phyloP scores from a whole-genome alignment of 2,797 vertebrate species.

The Myotis findleyi region DNA sequence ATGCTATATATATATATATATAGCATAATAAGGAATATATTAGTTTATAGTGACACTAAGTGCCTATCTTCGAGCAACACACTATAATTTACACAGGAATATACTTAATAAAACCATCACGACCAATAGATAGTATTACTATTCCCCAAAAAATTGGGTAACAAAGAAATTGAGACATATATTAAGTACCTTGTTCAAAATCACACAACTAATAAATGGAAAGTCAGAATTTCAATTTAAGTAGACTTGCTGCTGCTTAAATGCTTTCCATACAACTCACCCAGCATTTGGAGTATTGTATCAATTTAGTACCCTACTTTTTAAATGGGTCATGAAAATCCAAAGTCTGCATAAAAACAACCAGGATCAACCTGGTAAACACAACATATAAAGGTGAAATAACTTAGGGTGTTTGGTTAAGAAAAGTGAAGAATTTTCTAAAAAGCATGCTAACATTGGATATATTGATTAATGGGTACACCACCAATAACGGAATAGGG shows the following conservation, averaged over 20 bases:
- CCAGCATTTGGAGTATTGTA: neutral
- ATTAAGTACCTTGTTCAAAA: neutral
- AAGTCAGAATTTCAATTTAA: conserved; percentile 27
- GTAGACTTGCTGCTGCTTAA: neutral
- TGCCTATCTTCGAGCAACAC: neutral
- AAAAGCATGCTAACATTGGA: neutral
- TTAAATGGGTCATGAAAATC: conserved; percentile 8
- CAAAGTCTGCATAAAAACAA: neutral
- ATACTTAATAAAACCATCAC: neutral
- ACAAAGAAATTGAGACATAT: neutral
- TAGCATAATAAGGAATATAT: neutral
- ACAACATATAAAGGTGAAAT: neutral
- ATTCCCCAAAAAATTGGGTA: neutral
- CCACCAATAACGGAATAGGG: neutral
- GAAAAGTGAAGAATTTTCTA: neutral
- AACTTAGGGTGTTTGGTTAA: neutral
- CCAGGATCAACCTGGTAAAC: neutral
- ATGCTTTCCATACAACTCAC: neutral
- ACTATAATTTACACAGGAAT: neutral
- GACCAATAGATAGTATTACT: neutral
- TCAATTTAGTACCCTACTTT: neutral
- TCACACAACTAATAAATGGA: neutral
- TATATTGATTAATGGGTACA: neutral
- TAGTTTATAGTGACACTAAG: neutral
- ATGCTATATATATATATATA: no score